A percentile compares a stretch with the other conserved stretches of the same genome.
These are phyloP conservation scores for Drosophila lacteicornis DNA, from an alignment of 1,140 invertebrate species.

Conservation along the genomic window DNA sequence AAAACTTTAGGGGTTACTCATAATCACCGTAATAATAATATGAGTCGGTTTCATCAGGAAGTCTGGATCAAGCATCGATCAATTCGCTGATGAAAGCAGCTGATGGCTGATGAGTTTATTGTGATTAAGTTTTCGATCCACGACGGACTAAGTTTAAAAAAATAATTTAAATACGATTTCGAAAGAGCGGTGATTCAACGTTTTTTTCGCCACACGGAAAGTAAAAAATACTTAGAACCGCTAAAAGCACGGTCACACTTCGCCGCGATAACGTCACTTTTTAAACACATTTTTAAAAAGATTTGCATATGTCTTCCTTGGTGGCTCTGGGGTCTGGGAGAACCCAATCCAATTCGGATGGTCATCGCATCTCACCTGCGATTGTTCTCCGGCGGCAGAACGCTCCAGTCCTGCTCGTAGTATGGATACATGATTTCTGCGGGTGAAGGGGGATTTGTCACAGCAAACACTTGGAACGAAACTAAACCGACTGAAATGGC, in stretches of 20 bases:
- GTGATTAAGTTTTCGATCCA: neutral
- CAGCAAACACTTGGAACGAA: conserved; percentile 41
- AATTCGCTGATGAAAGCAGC: neutral
- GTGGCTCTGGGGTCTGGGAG: neutral
- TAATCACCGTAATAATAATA: no score
- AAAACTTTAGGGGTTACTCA: neutral
- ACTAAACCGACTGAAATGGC: conserved; percentile 47
- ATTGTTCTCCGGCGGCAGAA: conserved; percentile 92
- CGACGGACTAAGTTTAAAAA: neutral
- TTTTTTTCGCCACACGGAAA: conserved; percentile 11
- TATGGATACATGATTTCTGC: conserved; percentile 87
- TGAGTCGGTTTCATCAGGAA: no score
- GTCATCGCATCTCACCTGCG: conserved; percentile 87
- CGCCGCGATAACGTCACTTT: conserved; percentile 32
- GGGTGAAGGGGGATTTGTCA: conserved; percentile 27
- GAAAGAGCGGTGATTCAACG: conserved; percentile 11
- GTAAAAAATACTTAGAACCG: neutral
- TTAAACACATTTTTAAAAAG: conserved; percentile 23
- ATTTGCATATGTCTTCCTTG: neutral
- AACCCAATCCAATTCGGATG: neutral
- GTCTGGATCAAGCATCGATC: no score
- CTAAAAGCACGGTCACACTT: conserved; percentile 20
- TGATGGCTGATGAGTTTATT: neutral
- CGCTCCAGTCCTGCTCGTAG: conserved; percentile 92
- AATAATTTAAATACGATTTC: neutral